A percentile compares a stretch with the other conserved stretches of the same genome.
Conservation (phyloP, 2,113 vertebrate species). For the Rattus rattus region DNA sequence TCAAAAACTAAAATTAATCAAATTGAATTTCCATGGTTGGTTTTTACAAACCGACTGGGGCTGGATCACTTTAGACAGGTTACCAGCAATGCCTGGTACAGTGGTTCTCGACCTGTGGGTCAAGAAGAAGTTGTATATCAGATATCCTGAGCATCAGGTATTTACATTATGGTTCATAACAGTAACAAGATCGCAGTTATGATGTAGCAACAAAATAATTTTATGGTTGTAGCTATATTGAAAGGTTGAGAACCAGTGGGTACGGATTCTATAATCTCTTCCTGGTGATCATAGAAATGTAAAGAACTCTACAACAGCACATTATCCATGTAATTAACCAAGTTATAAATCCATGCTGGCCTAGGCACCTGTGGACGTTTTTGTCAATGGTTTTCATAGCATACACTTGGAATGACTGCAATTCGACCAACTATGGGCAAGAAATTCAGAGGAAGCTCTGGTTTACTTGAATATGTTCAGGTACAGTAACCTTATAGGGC, state of each 20-base stretch:
- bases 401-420: slow-evolving; percentile 48
- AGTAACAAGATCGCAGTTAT: neutral
- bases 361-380: slow-evolving; percentile 9
- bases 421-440: slow-evolving; percentile 47
- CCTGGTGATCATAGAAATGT: neutral
- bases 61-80: neutral
- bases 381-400: slow-evolving; percentile 30
- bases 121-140: neutral
- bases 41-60: neutral
- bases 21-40: neutral
- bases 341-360: slow-evolving; percentile 11
- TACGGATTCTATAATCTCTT: slow-evolving; percentile 28
- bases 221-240: neutral
- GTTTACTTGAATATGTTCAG: slow-evolving; percentile 56
- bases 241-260: neutral
- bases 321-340: slow-evolving; percentile 36
- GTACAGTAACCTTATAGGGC: neutral
- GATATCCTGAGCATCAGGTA: neutral
- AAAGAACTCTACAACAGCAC: neutral
- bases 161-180: neutral
- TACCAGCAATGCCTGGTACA: neutral
- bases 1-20: neutral
- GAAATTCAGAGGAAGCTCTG: slow-evolving; percentile 50
- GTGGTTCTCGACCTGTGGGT: neutral
- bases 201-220: neutral